Evolutionary conservation across 2,113 vertebrate species (phyloP).

Genomic region (Notarius quadriscutis): DNA sequence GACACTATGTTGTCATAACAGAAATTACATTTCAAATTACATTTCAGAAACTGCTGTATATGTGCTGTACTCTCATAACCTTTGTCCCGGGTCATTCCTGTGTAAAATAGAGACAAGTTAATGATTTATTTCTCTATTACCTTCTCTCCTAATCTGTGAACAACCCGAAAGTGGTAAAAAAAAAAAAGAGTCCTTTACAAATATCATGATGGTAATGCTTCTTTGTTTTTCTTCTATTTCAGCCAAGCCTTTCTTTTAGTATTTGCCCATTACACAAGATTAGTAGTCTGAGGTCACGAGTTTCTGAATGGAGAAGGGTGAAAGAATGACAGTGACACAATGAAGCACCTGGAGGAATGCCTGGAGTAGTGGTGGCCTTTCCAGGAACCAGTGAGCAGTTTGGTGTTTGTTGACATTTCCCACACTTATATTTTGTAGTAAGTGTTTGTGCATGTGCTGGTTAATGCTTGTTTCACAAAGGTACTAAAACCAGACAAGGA

Average conservation of each 20-base stretch:
- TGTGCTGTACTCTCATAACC: conserved; percentile 15
- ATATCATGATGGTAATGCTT: not conserved
- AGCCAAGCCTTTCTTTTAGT: conserved; percentile 14
- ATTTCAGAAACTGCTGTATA: conserved; percentile 6
- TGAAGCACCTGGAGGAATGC: conserved; percentile 55
- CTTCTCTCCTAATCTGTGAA: not conserved
- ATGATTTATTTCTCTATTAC: conserved; percentile 27
- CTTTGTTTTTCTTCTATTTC: conserved; percentile 11
- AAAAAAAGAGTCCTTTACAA: conserved; percentile 14
- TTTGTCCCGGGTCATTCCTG: conserved; percentile 3
- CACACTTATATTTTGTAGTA: conserved; percentile 60
- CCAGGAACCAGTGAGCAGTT: conserved; percentile 42
- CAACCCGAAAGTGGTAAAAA: not conserved
- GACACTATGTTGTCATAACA: conserved; percentile 43
- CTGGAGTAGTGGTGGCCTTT: conserved; percentile 58
- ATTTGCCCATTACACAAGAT: conserved; percentile 29
- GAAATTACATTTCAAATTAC: conserved; percentile 23
- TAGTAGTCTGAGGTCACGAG: conserved; percentile 37
- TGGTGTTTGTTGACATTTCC: conserved; percentile 73
- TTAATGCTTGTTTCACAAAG: conserved; percentile 43
- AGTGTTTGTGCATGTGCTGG: conserved; percentile 51
- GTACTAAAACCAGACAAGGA: conserved; percentile 20
- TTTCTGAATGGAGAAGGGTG: conserved; percentile 38
- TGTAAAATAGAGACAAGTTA: conserved; percentile 15
- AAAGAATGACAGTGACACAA: conserved; percentile 44